A percentile compares a stretch with the other conserved stretches of the same genome.
These are phyloP conservation scores for Trididemnum clinides DNA, from an alignment of 23 tunicate species.

Conservation along the genomic window DNA sequence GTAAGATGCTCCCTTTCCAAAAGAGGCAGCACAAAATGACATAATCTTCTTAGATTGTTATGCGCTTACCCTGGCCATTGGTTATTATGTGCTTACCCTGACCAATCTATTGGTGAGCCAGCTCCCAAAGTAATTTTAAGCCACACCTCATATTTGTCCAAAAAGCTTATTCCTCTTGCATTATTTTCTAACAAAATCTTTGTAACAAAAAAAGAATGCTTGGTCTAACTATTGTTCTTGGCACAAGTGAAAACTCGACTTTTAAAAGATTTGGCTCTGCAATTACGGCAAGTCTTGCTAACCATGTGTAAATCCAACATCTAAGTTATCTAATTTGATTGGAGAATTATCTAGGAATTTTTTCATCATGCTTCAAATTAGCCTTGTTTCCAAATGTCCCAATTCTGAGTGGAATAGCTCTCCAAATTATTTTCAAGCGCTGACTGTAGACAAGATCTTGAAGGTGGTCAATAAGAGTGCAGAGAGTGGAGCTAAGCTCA, in stretches of 20 bases:
- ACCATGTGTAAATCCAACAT: neutral
- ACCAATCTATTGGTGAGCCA: neutral
- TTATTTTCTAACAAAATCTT: neutral
- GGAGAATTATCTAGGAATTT: no score
- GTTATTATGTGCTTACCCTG: neutral
- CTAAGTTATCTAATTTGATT: neutral
- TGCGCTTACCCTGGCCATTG: no score
- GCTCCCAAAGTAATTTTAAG: neutral
- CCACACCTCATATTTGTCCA: neutral
- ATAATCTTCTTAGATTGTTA: neutral
- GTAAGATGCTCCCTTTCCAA: neutral
- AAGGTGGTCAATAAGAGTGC: neutral
- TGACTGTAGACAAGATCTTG: neutral
- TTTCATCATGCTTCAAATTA: neutral
- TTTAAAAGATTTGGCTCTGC: neutral
- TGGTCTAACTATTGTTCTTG: neutral
- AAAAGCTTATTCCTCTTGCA: neutral
- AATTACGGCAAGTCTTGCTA: neutral
- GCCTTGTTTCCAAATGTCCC: neutral
- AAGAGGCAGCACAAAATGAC: neutral
- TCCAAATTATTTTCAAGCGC: neutral
- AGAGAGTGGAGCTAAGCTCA: neutral
- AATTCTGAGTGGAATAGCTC: neutral
- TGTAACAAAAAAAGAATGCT: neutral
- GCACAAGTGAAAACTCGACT: neutral